A percentile compares a stretch with the other conserved stretches of the same genome.
Evolutionary conservation across 92 coral and sea anemone genomes (phyloP).

Genomic region (Blastomussa wellsi): DNA sequence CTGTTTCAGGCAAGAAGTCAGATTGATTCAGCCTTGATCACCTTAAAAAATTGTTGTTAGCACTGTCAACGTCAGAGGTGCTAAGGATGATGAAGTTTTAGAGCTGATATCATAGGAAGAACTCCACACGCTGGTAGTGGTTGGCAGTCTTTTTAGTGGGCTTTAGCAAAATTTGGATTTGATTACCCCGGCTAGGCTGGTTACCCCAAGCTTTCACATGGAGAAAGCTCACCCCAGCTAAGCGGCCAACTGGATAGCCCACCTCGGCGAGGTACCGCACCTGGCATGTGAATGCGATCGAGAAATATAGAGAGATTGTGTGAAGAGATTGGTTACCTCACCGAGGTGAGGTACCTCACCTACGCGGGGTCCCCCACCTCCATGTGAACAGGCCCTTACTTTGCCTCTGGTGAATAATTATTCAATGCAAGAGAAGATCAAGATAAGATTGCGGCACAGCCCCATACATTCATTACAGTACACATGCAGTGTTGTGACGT

Average conservation of each 20-base stretch:
- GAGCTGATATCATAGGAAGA: too few relatives aligned
- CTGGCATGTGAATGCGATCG: conserved; percentile 22
- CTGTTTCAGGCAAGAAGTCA: conserved; percentile 17
- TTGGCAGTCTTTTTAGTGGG: conserved; percentile 11
- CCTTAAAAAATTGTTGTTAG: conserved; percentile 7
- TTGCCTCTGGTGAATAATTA: not conserved
- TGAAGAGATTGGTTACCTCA: conserved; percentile 19
- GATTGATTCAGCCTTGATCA: conserved; percentile 12
- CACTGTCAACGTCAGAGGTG: too few relatives aligned
- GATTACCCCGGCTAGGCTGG: conserved; percentile 16
- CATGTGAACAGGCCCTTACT: conserved; percentile 4
- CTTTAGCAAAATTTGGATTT: conserved; percentile 11
- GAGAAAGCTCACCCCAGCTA: conserved; percentile 48
- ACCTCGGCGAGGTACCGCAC: conserved; percentile 36
- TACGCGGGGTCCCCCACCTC: conserved; percentile 27
- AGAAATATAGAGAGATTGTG: conserved; percentile 35
- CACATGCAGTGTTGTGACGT: not conserved
- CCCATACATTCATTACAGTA: too few relatives aligned
- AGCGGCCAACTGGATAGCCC: conserved; percentile 27
- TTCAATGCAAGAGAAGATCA: conserved; percentile 6
- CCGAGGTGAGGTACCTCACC: conserved; percentile 12
- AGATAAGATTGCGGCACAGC: not conserved
- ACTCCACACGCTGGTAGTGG: too few relatives aligned
- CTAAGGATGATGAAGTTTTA: too few relatives aligned
- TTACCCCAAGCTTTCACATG: conserved; percentile 37